Evolutionary conservation across 2,113 vertebrate species (phyloP).

Genomic region (Lota lota): DNA sequence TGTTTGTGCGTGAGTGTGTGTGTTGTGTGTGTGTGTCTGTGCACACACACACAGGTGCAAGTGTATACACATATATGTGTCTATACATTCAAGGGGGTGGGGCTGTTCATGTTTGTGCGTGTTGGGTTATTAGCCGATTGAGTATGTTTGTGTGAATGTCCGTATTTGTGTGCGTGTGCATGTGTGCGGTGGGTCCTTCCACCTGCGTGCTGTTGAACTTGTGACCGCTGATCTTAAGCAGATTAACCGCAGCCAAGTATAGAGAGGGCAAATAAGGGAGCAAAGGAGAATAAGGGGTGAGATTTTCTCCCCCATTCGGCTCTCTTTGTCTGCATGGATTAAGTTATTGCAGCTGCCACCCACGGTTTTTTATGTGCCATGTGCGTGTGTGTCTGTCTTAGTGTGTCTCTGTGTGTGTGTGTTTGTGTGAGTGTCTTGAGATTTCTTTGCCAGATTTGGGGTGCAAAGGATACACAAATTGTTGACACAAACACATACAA

Average conservation of each 20-base stretch:
- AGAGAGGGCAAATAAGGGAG: conserved; percentile 65
- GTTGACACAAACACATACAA: conserved; percentile 11
- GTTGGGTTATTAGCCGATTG: background rate
- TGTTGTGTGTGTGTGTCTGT: too few relatives aligned
- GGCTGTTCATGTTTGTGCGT: background rate
- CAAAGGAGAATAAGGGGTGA: conserved; percentile 64
- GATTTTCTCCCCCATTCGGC: conserved; percentile 66
- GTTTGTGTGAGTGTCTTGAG: conserved; percentile 1
- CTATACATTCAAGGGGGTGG: background rate
- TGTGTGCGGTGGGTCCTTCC: conserved; percentile 58
- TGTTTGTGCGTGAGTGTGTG: conserved; percentile 7
- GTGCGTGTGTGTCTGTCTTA: conserved; percentile 24
- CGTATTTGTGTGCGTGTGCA: conserved; percentile 7
- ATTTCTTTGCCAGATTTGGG: conserved; percentile 14
- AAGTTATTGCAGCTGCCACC: conserved; percentile 73
- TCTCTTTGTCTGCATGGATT: conserved; percentile 73
- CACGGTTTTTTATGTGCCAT: conserved; percentile 68
- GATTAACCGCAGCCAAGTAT: conserved; percentile 70
- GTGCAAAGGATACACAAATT: conserved; percentile 40
- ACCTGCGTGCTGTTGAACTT: conserved; percentile 73
- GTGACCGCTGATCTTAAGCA: conserved; percentile 72
- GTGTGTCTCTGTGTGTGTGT: conserved; percentile 7
- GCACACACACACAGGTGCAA: too few relatives aligned
- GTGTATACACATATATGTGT: too few relatives aligned
- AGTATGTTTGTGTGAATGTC: conserved; percentile 13